A percentile compares a stretch with the other conserved stretches of the same genome.
phyloP scores from a whole-genome alignment of 2,797 vertebrate genomes.

The Pangasius sanitwongsei region DNA sequence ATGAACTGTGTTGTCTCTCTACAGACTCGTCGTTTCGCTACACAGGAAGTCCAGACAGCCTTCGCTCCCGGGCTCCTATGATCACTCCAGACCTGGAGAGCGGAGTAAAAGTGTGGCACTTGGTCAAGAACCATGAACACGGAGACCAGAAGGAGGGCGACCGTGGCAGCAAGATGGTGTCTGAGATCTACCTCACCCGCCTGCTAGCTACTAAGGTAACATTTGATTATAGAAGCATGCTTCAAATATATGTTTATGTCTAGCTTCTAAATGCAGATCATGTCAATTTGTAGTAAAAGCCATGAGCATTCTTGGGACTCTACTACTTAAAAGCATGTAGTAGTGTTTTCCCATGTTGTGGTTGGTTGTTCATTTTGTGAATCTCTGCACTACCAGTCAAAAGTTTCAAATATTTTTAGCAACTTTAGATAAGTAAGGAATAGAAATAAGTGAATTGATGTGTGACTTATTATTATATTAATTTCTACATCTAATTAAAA shows the following conservation, averaged over 20 bases:
- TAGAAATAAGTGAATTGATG: background rate
- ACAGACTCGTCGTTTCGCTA: slow-evolving; percentile 96
- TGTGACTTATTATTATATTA: background rate
- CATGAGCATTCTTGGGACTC: background rate
- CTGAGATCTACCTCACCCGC: slow-evolving; percentile 97
- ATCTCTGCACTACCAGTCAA: background rate
- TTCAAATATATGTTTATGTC: background rate
- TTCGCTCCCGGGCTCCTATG: slow-evolving; percentile 95
- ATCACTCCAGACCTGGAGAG: slow-evolving; percentile 98
- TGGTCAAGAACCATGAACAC: slow-evolving; percentile 98
- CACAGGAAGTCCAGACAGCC: slow-evolving; percentile 96
- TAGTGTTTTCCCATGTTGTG: background rate
- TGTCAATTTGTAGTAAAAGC: background rate
- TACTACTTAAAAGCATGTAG: background rate
- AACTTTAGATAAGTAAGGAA: background rate
- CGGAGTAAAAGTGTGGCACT: slow-evolving; percentile 96
- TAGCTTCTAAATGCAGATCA: background rate
- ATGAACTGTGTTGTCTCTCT: background rate
- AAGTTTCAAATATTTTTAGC: background rate
- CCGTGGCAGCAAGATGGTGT: slow-evolving; percentile 98
- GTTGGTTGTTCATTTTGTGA: background rate
- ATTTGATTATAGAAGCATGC: background rate
- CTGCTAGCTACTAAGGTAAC: slow-evolving; percentile 76
- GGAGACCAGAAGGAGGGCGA: slow-evolving; percentile 98
- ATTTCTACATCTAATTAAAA: background rate